Evolutionary conservation across 2,113 vertebrate species (phyloP), one percentile per base, ranked within the genome.

Genomic region (Marmota monax): DNA sequence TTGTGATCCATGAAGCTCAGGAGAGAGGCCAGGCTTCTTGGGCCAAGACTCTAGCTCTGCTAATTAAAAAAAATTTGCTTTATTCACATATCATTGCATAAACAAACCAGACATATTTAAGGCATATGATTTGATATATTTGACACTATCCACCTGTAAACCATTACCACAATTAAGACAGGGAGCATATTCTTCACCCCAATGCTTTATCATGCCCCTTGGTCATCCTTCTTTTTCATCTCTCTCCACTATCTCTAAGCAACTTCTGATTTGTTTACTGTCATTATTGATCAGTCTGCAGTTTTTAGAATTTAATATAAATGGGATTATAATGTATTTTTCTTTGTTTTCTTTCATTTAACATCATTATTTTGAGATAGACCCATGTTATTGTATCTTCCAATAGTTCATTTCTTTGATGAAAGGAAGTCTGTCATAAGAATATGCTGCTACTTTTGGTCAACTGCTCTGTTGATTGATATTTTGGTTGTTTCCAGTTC

Each of bases 301-400:
- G 94, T 93, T 97, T 90, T 67, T 78, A 61, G 65, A 80, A 39
- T 86, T 86, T 94, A 86, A 56, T 76, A 51, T 56, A 94, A 61
- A 37, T 61, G 27, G 29, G 93, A 90, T 39, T 10, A 53, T 29
- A 90, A 51, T 45, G 17, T 2, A 84, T 2, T 80, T 78, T 78
- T 34, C 2, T 25, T 25, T 88, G 74, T 6, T 3, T 79, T 84
- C n/a, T 89, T 93, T 95, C 58, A 84, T 16, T 84, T 51, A 69
- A 18, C 29, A 27, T 16, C 77, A 37, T 84, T 90, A 77, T 80
- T 95, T 56, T 69, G 84, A 80, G 76, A 63, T n/a, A 17, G 4
- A 82, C 14, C n/a, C 37, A 18, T 84, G 37, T 63, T 90, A 45
- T 56, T 37, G 3, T 61, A 4, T 67, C 56, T 88, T 95, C 17